Base-by-base conservation (phyloP, 2,113 vertebrate genomes). In the Odontophorus gujanensis region DNA sequence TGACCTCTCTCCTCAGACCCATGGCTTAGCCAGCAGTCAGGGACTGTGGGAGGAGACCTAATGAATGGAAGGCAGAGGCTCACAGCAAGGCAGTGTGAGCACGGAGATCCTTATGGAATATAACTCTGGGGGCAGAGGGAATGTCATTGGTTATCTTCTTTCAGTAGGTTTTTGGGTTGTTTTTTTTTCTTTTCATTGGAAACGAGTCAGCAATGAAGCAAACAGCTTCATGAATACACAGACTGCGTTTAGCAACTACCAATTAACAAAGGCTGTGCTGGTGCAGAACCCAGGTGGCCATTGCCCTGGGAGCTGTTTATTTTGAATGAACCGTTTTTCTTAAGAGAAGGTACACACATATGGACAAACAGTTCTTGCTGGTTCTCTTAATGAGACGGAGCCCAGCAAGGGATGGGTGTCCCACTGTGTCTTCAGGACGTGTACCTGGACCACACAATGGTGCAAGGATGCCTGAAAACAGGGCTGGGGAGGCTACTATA, bases 171-270 rank as follows among this genome's bases (percentile, higher is more conserved):
- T 90, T 92, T n/a, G n/a, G n/a, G 81, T 73, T 40, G 40, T 40
- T 40, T 9, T 10, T 40, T 40, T 87, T 93, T 47, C 89, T 38
- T 91, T 38, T 38, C 74, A 61, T 7, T 65, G 75, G 71, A 81
- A 91, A 51, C 18, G 79, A 96, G 71, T 38, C 91, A 94, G 94
- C 87, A 95, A 53, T 81, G 93, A 92, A 94, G 93, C 91, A 95
- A 92, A 82, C 58, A 87, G 85, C 91, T 92, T 96, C 85, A 89
- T 75, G 93, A 95, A 95, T 92, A 95, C 13, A 93, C 89, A 95
- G 71, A 92, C 65, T 79, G 93, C 0, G 89, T 91, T 55, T 91
- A 90, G 96, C 81, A 95, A 89, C 74, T 7, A 75, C 74, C 89
- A 92, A 91, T 96, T 93, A 94, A 87, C 81, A 87, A 69, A 76